A percentile compares a stretch with the other conserved stretches of the same genome.
phyloP scores from a whole-genome alignment of 2,113 vertebrate species.

The Neodontobutis hainanensis region DNA sequence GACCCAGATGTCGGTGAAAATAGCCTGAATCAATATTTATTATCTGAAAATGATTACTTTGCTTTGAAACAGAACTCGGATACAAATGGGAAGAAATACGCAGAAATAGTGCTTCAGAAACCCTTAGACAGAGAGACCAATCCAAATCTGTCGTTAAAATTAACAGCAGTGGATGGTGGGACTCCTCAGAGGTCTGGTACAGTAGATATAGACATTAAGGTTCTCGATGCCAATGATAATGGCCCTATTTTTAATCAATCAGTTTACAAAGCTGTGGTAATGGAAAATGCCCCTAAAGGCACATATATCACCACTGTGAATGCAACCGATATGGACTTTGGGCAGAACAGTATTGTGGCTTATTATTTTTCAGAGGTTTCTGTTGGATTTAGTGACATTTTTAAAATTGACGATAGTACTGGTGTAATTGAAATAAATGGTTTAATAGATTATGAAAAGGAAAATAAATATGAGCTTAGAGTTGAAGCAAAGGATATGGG shows the following conservation, averaged over 20 bases:
- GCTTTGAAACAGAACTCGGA: conserved; percentile 65
- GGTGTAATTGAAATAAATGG: conserved; percentile 14
- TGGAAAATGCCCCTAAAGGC: conserved; percentile 52
- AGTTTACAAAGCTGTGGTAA: conserved; percentile 68
- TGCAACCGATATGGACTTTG: conserved; percentile 59
- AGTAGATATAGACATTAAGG: conserved; percentile 66
- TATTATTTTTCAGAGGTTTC: conserved; percentile 14
- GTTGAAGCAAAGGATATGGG: conserved; percentile 79
- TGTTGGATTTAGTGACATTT: not conserved
- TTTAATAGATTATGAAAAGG: conserved; percentile 53
- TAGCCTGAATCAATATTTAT: conserved; percentile 68
- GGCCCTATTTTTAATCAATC: conserved; percentile 64
- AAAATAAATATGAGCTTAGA: conserved; percentile 65
- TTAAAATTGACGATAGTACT: not conserved
- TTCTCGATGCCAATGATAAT: conserved; percentile 64
- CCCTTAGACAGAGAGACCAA: conserved; percentile 72
- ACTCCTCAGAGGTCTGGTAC: conserved; percentile 73
- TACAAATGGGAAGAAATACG: conserved; percentile 69
- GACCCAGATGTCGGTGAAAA: conserved; percentile 76
- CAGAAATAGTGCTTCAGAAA: conserved; percentile 75
- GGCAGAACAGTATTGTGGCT: conserved; percentile 24
- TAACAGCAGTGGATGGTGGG: conserved; percentile 78
- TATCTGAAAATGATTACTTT: conserved; percentile 72
- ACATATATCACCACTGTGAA: conserved; percentile 25
- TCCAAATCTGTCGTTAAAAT: conserved; percentile 54